A percentile compares a stretch with the other conserved stretches of the same genome.
Evolutionary conservation across 2,888 invertebrate species (phyloP).

Genomic region (Busseola fusca): DNA sequence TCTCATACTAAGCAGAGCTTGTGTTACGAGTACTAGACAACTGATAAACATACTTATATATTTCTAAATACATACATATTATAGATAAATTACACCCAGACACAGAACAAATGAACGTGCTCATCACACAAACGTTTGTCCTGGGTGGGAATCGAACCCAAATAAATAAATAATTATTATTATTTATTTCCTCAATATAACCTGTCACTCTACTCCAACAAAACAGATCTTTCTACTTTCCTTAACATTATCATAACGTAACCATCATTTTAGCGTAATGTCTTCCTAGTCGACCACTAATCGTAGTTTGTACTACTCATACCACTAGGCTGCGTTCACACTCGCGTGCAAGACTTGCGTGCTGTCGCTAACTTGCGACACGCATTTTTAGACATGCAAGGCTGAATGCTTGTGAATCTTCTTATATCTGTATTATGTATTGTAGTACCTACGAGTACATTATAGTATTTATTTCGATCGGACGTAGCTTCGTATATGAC

Average conservation of each 20-base stretch:
- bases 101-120: too few species aligned
- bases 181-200: constrained; percentile 22
- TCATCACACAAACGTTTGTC: too few species aligned
- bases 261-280: constrained; percentile 44
- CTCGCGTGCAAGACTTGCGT: constrained; percentile 7
- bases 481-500: background rate
- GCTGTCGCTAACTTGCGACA: constrained; percentile 1
- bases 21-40: too few species aligned
- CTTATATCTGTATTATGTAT: background rate
- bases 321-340: constrained; percentile 27
- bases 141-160: too few species aligned
- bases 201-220: constrained; percentile 27
- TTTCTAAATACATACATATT: too few species aligned
- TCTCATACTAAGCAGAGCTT: too few species aligned
- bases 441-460: background rate
- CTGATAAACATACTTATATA: too few species aligned
- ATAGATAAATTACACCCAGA: too few species aligned
- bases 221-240: constrained; percentile 32
- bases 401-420: background rate
- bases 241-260: constrained; percentile 33
- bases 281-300: constrained; percentile 51
- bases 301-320: constrained; percentile 31
- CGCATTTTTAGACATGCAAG: constrained; percentile 19
- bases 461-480: background rate
- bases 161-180: background rate